Evolutionary conservation across 2,888 invertebrate species (phyloP), one percentile per base, ranked within the genome.

Genomic region (Drosophila percnosoma): DNA sequence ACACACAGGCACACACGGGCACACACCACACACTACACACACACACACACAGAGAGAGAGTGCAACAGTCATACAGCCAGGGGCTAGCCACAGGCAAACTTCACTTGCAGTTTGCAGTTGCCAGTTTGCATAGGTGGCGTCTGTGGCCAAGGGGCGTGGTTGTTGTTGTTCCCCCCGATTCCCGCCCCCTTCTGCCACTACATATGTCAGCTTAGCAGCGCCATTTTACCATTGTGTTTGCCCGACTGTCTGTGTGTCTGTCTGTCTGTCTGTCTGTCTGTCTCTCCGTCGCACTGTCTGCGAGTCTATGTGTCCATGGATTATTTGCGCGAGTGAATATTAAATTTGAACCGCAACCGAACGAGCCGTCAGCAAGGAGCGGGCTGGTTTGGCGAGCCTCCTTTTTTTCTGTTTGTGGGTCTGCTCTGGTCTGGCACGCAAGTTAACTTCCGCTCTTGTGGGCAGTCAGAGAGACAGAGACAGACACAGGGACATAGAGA

Each of bases 271-370:
- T 27, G 15, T 48, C 48, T 24, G 24, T 24, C 49, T 52, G 38
- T 40, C 53, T 33, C 45, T 48, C 48, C 21, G 24, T 48, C 48
- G 13, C 8, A 18, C 49, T 52, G 38, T 40, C 53, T 36, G 51
- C 53, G 42, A 40, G 53, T 65, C 60, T 62, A 62, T 73, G 55
- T 63, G 63, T 63, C 68, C 24, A 75, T 82, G 85, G 90, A 89
- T 86, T 86, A 86, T 86, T 86, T 89, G 88, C 83, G 85, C 85
- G 80, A 89, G 85, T 88, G 87, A 86, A 90, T 87, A 87, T 90
- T 87, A 87, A 87, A 87, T 87, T 90, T 88, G 87, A 88, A 81
- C 90, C 90, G 86, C 87, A 87, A 83, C 79, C 80, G 86, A 86
- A 87, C 78, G 83, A 83, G 81, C 71, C 74, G 45, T 21, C 42